Percentiles rank a stretch among this genome's conserved stretches.
These are phyloP conservation scores for Aleiodes testaceus DNA, from an alignment of 2,888 invertebrate species.

Conservation along the genomic window DNA sequence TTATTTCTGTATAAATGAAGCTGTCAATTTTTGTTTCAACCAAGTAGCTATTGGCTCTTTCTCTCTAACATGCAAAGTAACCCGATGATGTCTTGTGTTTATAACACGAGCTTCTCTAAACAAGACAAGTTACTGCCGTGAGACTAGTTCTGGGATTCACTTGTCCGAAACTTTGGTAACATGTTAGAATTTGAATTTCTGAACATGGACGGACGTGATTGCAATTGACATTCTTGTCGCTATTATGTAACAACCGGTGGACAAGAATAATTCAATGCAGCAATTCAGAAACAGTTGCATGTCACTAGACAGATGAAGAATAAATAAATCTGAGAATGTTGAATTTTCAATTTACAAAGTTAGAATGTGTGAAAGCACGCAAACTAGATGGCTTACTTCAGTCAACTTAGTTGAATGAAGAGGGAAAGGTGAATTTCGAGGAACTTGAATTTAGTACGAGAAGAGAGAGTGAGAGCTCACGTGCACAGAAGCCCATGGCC, in stretches of 20 bases:
- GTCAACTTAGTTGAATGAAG: background rate
- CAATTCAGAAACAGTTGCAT: too few species aligned
- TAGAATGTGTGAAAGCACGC: background rate
- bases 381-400: background rate
- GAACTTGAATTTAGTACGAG: background rate
- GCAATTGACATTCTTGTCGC: constrained; percentile 19
- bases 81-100: constrained; percentile 18
- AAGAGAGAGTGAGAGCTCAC: background rate
- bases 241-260: too few species aligned
- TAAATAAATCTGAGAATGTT: background rate
- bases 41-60: too few species aligned
- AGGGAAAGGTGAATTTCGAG: constrained; percentile 11
- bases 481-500: background rate
- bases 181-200: background rate
- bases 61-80: background rate
- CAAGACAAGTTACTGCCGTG: constrained; percentile 2
- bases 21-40: too few species aligned
- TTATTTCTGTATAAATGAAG: too few species aligned
- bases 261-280: too few species aligned
- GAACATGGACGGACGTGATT: constrained; percentile 6
- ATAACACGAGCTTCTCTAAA: constrained; percentile 3
- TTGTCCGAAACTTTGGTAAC: constrained; percentile 13
- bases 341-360: background rate
- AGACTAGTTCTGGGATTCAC: constrained; percentile 4
- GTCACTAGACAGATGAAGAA: too few species aligned